Evolutionary conservation across 2,888 invertebrate species (phyloP).

Genomic region (Ochropleura leucogaster): DNA sequence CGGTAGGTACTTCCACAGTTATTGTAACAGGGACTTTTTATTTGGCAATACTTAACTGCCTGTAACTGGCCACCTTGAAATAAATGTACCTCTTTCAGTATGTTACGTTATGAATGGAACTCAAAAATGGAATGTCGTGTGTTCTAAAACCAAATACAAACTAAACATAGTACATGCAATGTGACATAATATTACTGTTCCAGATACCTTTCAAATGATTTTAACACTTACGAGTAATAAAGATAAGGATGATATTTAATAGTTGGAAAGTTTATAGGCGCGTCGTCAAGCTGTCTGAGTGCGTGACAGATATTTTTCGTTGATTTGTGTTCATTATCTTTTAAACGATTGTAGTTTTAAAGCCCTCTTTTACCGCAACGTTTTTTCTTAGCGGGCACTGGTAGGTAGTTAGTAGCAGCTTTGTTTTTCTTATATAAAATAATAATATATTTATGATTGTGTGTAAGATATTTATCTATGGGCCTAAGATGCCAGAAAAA

Average conservation of each 20-base stretch:
- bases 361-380: background rate
- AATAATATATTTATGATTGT: no score
- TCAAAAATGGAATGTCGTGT: slow-evolving; percentile 54
- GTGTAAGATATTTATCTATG: no score
- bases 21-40: background rate
- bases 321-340: slow-evolving; percentile 19
- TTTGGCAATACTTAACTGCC: background rate
- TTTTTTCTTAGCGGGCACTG: no score
- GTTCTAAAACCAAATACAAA: slow-evolving; percentile 47
- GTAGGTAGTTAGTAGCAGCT: no score
- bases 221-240: slow-evolving; percentile 51
- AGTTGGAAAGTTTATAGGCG: slow-evolving; percentile 53
- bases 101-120: slow-evolving; percentile 15
- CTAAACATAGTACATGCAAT: slow-evolving; percentile 49
- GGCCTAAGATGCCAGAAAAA: no score
- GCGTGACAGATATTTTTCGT: slow-evolving; percentile 51
- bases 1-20: background rate
- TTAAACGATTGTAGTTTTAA: background rate
- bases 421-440: no score
- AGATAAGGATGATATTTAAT: slow-evolving; percentile 56
- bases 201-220: slow-evolving; percentile 56
- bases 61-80: background rate
- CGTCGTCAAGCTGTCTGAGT: slow-evolving; percentile 79
- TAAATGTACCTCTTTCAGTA: background rate
- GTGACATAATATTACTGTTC: slow-evolving; percentile 41